Conservation (phyloP, 2,888 invertebrate genomes). For the Drosophila anomalata region DNA sequence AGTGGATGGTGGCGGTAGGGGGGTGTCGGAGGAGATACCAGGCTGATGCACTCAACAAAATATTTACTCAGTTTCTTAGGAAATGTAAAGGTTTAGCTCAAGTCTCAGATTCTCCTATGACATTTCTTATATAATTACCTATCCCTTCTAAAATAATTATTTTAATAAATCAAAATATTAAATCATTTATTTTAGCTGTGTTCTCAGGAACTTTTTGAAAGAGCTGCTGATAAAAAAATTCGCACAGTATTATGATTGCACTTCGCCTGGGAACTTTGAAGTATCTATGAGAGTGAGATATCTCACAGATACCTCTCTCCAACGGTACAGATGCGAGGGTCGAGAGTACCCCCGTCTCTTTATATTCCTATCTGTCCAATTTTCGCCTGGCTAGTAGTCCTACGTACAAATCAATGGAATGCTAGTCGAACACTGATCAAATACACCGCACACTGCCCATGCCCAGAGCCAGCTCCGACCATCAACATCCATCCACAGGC, state of each 20-base stretch:
- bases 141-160: not conserved
- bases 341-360: constrained; percentile 38
- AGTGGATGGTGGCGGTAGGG: constrained; percentile 9
- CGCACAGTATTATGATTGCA: constrained; percentile 68
- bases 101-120: no score
- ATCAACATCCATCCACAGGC: constrained; percentile 36
- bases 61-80: no score
- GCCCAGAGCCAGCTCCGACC: constrained; percentile 39
- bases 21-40: not conserved
- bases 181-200: not conserved
- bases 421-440: constrained; percentile 67
- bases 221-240: constrained; percentile 42
- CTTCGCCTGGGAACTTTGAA: constrained; percentile 48
- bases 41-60: constrained; percentile 14
- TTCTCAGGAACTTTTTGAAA: constrained; percentile 49
- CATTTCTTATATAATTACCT: no score
- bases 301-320: constrained; percentile 35
- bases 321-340: constrained; percentile 61
- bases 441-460: constrained; percentile 67
- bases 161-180: not conserved
- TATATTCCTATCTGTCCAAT: constrained; percentile 9
- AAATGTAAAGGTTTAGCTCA: no score
- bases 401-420: constrained; percentile 67
- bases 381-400: constrained; percentile 52
- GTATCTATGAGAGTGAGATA: constrained; percentile 29